These are phyloP conservation scores for Trissoscelio sp. DNA, from an alignment of 2,888 invertebrate genomes.

Conservation along the genomic window DNA sequence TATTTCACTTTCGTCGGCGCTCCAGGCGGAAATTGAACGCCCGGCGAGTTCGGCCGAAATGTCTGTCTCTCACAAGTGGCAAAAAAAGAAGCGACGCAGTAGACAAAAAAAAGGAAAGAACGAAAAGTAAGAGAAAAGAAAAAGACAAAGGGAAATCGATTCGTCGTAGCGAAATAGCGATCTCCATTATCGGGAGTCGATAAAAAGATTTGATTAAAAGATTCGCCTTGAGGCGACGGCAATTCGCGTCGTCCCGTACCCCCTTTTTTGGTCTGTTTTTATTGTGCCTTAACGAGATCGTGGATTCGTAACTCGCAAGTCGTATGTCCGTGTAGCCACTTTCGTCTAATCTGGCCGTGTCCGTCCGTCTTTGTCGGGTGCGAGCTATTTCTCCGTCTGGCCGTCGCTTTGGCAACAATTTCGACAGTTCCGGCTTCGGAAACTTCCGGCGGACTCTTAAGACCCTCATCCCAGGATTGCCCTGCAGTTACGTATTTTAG, in stretches of 20 bases:
- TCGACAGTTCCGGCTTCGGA: slow-evolving; percentile 69
- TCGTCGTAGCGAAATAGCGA: slow-evolving; percentile 49
- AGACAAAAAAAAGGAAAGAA: not conserved
- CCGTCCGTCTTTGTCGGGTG: slow-evolving; percentile 38
- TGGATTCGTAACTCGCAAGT: slow-evolving; percentile 69
- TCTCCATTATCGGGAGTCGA: slow-evolving; percentile 63
- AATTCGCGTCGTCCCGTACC: slow-evolving; percentile 43
- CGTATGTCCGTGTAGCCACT: slow-evolving; percentile 68
- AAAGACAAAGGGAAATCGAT: slow-evolving; percentile 45
- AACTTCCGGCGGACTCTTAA: slow-evolving; percentile 70
- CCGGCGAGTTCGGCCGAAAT: slow-evolving; percentile 26
- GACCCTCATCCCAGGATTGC: slow-evolving; percentile 64
- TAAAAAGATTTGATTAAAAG: slow-evolving; percentile 70
- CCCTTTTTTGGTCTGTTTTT: slow-evolving; percentile 70
- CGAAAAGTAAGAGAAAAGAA: slow-evolving; percentile 1
- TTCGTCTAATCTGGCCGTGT: slow-evolving; percentile 66
- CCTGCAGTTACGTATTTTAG: slow-evolving; percentile 68
- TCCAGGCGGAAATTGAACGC: slow-evolving; percentile 53
- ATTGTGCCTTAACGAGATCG: slow-evolving; percentile 77
- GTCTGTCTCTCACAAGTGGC: slow-evolving; percentile 25
- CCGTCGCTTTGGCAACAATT: slow-evolving; percentile 60
- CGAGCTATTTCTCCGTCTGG: slow-evolving; percentile 41
- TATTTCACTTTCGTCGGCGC: slow-evolving; percentile 57
- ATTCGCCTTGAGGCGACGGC: slow-evolving; percentile 59
- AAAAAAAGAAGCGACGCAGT: not conserved